These are phyloP conservation scores for Tonatia bakeri DNA, from an alignment of 2,113 vertebrate species.

Conservation along the genomic window DNA sequence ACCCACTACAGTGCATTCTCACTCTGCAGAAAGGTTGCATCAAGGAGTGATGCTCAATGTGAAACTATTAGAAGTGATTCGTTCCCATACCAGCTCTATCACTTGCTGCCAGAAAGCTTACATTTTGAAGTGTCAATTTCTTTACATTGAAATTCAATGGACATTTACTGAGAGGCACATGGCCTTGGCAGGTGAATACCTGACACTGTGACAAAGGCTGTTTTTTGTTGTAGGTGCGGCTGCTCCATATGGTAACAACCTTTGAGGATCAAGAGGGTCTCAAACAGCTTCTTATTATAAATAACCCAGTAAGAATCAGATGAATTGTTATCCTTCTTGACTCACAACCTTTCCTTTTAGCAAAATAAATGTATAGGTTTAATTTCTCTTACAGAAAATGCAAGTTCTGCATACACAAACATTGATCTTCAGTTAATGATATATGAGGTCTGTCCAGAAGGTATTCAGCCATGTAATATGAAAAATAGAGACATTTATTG, in stretches of 20 bases:
- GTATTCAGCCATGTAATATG: too few relatives aligned
- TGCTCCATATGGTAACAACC: background rate
- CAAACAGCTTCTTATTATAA: conserved; percentile 11
- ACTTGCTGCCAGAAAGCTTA: background rate
- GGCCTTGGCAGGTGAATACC: background rate
- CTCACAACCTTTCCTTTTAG: background rate
- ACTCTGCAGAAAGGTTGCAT: too few relatives aligned
- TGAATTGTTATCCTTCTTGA: background rate
- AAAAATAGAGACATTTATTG: too few relatives aligned
- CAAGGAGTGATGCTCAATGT: background rate
- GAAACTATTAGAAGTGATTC: background rate
- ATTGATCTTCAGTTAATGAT: background rate
- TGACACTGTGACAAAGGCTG: background rate
- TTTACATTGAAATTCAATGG: background rate
- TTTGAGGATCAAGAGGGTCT: background rate
- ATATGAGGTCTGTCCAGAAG: too few relatives aligned
- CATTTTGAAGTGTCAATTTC: background rate
- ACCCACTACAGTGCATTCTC: too few relatives aligned
- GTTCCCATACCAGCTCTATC: background rate
- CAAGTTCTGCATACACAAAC: background rate
- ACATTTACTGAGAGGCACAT: background rate
- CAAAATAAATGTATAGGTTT: conserved; percentile 8
- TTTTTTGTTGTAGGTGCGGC: background rate
- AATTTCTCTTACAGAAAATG: background rate
- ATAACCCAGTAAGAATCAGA: background rate